Conservation (phyloP, 2,797 vertebrate genomes). For the Cichlasoma orientale region DNA sequence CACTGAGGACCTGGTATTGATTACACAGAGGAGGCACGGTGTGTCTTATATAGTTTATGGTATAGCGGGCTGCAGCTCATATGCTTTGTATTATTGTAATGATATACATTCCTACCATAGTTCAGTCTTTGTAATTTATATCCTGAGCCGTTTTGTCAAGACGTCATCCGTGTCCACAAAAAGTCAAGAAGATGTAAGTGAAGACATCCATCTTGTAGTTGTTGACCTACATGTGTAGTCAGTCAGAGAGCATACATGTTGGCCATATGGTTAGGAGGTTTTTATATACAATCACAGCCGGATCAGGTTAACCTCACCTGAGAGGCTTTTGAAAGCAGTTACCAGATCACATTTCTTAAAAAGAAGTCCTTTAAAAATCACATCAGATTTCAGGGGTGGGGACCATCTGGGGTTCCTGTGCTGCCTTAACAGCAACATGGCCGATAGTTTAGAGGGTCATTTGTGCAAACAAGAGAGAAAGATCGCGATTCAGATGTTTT, state of each 20-base stretch:
- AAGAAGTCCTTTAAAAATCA: conserved; percentile 39
- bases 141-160: conserved; percentile 41
- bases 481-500: neutral
- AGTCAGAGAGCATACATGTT: conserved; percentile 41
- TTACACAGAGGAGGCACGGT: conserved; percentile 64
- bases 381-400: conserved; percentile 45
- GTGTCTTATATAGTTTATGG: conserved; percentile 54
- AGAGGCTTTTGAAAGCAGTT: conserved; percentile 63
- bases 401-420: conserved; percentile 29
- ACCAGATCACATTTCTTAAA: conserved; percentile 30
- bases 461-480: neutral
- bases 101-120: conserved; percentile 52
- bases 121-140: conserved; percentile 55
- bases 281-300: conserved; percentile 70
- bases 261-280: conserved; percentile 73
- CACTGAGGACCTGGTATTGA: conserved; percentile 70
- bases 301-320: conserved; percentile 70
- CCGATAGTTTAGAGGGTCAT: neutral
- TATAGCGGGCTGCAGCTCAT: conserved; percentile 51
- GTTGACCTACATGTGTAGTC: conserved; percentile 73
- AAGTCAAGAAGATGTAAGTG: conserved; percentile 48
- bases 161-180: conserved; percentile 31
- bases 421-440: neutral
- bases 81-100: conserved; percentile 57
- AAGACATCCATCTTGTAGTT: conserved; percentile 65